Evolutionary conservation across 37 sponge, comb jelly and placozoan genomes (phyloP), one percentile per base, ranked within the genome.

Genomic region (Hexactinellida sp.): DNA sequence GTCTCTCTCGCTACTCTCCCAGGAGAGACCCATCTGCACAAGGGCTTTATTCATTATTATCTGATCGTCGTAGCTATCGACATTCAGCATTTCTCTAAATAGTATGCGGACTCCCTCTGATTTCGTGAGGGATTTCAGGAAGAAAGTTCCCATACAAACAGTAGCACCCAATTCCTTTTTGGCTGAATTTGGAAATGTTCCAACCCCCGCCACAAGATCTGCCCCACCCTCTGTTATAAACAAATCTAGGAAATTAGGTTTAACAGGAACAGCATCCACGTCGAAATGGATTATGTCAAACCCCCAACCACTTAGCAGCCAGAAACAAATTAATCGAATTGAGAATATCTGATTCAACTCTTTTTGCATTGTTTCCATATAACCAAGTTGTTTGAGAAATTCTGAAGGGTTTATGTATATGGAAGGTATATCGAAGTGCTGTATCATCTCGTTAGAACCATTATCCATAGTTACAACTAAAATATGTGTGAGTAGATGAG

Each of bases 61-160:
- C 13, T 63, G 76, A 23, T 63, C 76, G 34, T 63, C 76, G 34
- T 21, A n/a, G 5, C 19, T 7, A 63, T 63, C 30, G 3, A 25
- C 34, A n/a, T 5, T 25, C 5, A 7, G 3, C 76, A 63, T 63
- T 23, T 3, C 5, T 25, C 19, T n/a, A 63, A 63, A 63, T 7
- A 63, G 76, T 7, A 3, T 23, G 5, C 21, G 30, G 34, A 63
- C 76, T 21, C 76, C 76, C 13, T 63, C 30, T 63, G 76, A 63
- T 23, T 25, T 7, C 3, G 34, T 63, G 76, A 63, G 76, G 3
- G 76, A 63, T n/a, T n/a, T 63, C 76, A 63, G 30, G 13, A 21
- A 63, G 76, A 63, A 63, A 63, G 19, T 63, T 10, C 76, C 76
- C 76, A 63, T 63, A 63, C 76, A 63, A 32, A 63, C 76, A 63